Evolutionary conservation across 2,113 vertebrate species (phyloP), one percentile per base, ranked within the genome.

Genomic region (Rhodinocichla rosea): DNA sequence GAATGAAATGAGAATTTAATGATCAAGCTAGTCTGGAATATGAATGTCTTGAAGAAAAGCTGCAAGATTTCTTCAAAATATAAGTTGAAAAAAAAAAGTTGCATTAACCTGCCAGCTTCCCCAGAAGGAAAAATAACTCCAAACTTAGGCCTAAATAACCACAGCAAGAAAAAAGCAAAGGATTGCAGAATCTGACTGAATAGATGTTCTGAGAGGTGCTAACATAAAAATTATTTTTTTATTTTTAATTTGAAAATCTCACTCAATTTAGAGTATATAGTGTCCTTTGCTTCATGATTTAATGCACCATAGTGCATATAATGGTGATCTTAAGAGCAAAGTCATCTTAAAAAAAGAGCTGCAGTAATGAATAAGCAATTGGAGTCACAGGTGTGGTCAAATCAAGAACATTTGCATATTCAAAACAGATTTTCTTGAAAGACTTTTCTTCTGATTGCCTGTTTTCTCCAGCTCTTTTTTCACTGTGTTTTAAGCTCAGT

Each of bases 171-270:
- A 39, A 86, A 81, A 74, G 6, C 32, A 67, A 87, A 82, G 5
- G 11, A 39, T 42, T 79, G 13, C 16, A 39, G 30, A 83, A 4
- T 67, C 23, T 74, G 24, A 32, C 17, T 50, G 68, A 20, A 69
- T 30, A 63, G 3, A 0, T 45, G 7, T 71, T 59, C 22, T 47
- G 9, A 55, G 13, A 11, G 15, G 1, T 42, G 13, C 2, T 64
- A 78, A 78, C 7, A 75, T 9, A 71, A 65, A 70, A 52, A 6
- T 33, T 11, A 83, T 11, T 21, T 64, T 57, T 90, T 57, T 7
- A 1, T 15, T 12, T 37, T 82, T 53, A 3, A 40, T 69, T 90
- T 78, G 7, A 83, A 90, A 87, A 75, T 64, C 5, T 63, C 7
- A 27, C 30, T 55, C 14, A 39, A 5, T 80, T 88, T 74, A 50